These are phyloP conservation scores for Microtus ochrogaster DNA, from an alignment of 2,113 vertebrate genomes.

Conservation along the genomic window DNA sequence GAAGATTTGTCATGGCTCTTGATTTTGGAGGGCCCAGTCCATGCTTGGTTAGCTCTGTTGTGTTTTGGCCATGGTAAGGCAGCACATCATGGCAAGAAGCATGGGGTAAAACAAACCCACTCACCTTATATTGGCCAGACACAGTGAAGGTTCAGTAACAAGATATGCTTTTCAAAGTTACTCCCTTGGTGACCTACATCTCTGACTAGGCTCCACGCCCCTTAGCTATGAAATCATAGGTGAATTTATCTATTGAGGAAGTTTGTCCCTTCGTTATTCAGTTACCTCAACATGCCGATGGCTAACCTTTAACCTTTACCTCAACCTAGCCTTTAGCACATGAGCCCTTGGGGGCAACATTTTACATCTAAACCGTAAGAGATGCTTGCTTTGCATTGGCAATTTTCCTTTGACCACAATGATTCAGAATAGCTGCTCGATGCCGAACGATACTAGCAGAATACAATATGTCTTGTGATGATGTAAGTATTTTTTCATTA, in stretches of 20 bases:
- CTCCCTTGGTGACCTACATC: neutral
- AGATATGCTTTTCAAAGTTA: neutral
- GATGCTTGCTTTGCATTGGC: neutral
- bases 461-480: constrained; percentile 99
- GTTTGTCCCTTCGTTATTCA: neutral
- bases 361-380: neutral
- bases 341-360: neutral
- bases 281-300: neutral
- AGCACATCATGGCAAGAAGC: neutral
- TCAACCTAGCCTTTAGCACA: neutral
- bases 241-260: neutral
- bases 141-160: neutral
- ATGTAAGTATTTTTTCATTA: constrained; percentile 89
- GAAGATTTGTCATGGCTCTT: neutral
- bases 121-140: neutral
- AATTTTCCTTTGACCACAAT: constrained; percentile 87
- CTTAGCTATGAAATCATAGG: neutral
- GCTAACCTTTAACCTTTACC: neutral
- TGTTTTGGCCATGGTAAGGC: neutral
- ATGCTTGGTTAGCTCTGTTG: neutral
- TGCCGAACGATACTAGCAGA: constrained; percentile 98
- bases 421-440: constrained; percentile 95
- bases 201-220: neutral
- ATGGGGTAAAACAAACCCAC: neutral
- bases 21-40: neutral